A percentile compares a stretch with the other conserved stretches of the same genome.
Conservation (phyloP, 2,888 invertebrate species). For the Metacarcinus magister region DNA sequence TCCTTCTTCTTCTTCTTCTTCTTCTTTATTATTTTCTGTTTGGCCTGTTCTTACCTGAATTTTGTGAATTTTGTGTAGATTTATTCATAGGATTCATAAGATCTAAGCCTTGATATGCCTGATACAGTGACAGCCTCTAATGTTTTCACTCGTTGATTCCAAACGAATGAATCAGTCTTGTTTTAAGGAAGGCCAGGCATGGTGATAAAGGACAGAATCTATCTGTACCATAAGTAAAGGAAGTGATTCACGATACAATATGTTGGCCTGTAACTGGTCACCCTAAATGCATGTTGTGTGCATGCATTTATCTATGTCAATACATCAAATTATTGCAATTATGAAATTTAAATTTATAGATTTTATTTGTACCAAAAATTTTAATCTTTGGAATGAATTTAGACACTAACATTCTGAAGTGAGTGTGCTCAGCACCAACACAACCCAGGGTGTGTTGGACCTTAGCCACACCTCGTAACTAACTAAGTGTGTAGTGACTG, state of each 20-base stretch:
- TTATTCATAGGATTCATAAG: background rate
- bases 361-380: background rate
- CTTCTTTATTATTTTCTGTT: background rate
- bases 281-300: background rate
- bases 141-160: too few relatives aligned
- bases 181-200: background rate
- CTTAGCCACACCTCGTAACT: background rate
- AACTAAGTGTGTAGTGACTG: background rate
- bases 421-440: background rate
- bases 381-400: background rate
- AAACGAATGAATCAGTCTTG: background rate
- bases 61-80: background rate
- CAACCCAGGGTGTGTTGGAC: background rate
- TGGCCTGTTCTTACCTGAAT: background rate
- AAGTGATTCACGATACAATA: background rate
- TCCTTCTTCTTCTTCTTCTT: too few relatives aligned
- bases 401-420: background rate
- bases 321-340: background rate
- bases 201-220: background rate
- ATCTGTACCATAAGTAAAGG: background rate
- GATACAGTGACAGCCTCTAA: background rate
- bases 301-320: background rate
- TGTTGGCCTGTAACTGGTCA: background rate
- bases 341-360: background rate
- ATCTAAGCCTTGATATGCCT: background rate